Evolutionary conservation across 2,888 invertebrate species (phyloP).

Genomic region (Cyclophora punctaria): DNA sequence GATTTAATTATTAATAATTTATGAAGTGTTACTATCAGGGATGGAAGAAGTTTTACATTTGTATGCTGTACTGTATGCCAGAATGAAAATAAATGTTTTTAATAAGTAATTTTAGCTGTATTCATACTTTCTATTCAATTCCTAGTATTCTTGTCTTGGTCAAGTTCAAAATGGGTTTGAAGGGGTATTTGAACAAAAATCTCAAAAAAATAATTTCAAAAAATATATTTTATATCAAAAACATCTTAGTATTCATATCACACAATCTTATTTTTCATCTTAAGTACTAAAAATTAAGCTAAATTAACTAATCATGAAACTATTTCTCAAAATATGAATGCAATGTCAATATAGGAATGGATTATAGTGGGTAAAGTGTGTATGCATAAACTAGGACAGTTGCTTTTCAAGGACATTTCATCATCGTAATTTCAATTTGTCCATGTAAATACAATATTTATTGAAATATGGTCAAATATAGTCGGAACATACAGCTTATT

Average conservation of each 20-base stretch:
- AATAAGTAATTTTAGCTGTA: neutral
- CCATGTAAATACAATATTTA: too few relatives aligned
- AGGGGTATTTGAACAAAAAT: neutral
- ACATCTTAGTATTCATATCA: conserved; percentile 10
- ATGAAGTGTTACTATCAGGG: neutral
- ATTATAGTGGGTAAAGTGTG: too few relatives aligned
- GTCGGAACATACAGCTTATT: too few relatives aligned
- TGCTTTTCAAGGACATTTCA: too few relatives aligned
- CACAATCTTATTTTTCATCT: conserved; percentile 8
- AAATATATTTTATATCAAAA: conserved; percentile 5
- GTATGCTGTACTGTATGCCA: neutral
- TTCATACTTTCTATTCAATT: too few relatives aligned
- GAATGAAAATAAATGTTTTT: neutral
- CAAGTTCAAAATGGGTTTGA: too few relatives aligned
- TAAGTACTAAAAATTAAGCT: neutral
- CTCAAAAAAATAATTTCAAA: neutral
- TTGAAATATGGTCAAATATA: too few relatives aligned
- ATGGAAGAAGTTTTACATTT: neutral
- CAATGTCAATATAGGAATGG: too few relatives aligned
- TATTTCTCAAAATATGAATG: too few relatives aligned
- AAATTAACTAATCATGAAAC: neutral
- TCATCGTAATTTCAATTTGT: too few relatives aligned
- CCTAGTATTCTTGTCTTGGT: too few relatives aligned
- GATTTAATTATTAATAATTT: conserved; percentile 2
- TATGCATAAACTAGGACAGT: too few relatives aligned